Percentiles rank a stretch among this genome's conserved stretches.
phyloP scores from a whole-genome alignment of 2,113 vertebrate genomes.

The Sterrhoptilus dennistouni region DNA sequence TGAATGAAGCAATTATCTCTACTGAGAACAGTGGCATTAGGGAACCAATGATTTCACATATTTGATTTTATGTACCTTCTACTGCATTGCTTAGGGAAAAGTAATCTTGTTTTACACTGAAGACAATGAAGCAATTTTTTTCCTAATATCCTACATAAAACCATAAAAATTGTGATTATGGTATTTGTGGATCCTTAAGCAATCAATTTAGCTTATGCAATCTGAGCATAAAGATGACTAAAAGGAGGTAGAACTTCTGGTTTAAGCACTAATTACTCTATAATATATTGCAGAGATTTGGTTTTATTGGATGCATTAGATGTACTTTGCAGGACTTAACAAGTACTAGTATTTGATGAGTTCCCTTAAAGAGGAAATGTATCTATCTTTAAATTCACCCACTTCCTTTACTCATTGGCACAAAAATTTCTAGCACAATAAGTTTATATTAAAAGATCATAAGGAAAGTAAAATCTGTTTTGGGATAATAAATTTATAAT shows the following conservation, averaged over 20 bases:
- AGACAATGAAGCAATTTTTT: slow-evolving; percentile 42
- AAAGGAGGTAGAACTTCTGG: background rate
- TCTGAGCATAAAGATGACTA: background rate
- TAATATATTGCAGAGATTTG: background rate
- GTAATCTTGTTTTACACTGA: slow-evolving; percentile 11
- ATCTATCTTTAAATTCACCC: background rate
- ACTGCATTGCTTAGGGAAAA: slow-evolving; percentile 25
- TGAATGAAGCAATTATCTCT: slow-evolving; percentile 46
- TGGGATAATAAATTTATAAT: background rate
- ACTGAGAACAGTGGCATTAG: slow-evolving; percentile 17
- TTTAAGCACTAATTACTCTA: slow-evolving; percentile 33
- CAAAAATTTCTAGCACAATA: background rate
- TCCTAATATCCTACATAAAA: background rate
- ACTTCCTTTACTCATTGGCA: background rate
- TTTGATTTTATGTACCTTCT: slow-evolving; percentile 46
- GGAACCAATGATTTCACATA: slow-evolving; percentile 22
- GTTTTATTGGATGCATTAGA: background rate
- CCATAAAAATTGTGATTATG: slow-evolving; percentile 11
- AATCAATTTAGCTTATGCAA: slow-evolving; percentile 33
- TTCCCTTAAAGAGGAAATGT: background rate
- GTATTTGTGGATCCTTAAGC: slow-evolving; percentile 38
- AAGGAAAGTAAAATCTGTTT: background rate
- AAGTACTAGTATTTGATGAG: background rate
- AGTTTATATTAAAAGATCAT: background rate
- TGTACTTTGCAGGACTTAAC: background rate